Conservation (phyloP, 2,888 invertebrate species). For the Diabrotica balteata region DNA sequence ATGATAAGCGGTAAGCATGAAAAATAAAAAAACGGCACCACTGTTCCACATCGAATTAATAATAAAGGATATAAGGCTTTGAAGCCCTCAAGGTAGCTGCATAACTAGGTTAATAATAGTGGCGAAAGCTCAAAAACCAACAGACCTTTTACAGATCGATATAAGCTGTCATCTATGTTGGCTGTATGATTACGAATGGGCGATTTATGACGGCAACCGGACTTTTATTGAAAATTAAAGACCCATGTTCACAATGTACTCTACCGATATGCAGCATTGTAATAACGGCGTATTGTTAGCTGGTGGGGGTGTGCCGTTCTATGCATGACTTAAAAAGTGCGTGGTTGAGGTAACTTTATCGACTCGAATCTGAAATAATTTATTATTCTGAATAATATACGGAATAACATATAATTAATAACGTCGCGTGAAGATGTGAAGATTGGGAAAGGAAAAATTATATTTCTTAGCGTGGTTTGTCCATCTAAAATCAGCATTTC, state of each 20-base stretch:
- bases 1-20: too few species aligned
- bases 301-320: conserved; percentile 13
- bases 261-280: neutral
- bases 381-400: conserved; percentile 23
- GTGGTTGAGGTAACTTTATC: conserved; percentile 9
- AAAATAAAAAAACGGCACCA: too few species aligned
- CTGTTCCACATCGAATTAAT: neutral
- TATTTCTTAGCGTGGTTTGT: conserved; percentile 21
- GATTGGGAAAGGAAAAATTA: conserved; percentile 15
- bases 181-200: too few species aligned
- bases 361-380: conserved; percentile 9
- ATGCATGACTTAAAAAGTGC: conserved; percentile 17
- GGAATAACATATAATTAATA: conserved; percentile 21
- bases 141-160: too few species aligned
- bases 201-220: too few species aligned
- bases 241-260: too few species aligned
- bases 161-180: too few species aligned
- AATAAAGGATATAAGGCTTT: too few species aligned
- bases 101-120: too few species aligned
- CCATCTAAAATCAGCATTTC: conserved; percentile 10
- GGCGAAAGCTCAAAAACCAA: too few species aligned
- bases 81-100: too few species aligned
- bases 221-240: too few species aligned
- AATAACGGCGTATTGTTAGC: conserved; percentile 3
- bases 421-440: conserved; percentile 34